Base-by-base conservation (phyloP, 2,797 vertebrate species). In the Cyclura pinguis region DNA sequence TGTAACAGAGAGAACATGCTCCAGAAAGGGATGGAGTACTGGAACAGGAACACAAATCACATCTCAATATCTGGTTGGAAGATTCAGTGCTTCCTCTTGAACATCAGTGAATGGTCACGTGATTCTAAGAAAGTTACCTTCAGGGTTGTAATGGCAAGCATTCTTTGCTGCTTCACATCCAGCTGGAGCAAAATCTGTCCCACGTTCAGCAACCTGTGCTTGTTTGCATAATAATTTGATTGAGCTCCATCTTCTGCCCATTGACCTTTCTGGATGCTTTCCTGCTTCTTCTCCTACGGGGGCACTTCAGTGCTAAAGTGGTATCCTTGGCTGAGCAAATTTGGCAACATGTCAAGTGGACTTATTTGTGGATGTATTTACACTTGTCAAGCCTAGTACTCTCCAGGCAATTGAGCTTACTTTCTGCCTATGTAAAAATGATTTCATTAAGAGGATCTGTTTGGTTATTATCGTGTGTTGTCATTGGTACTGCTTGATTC, bases 311-410 rank as follows among this genome's bases (percentile, higher is more conserved):
- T 22, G 52, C 89, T 87, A 62, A 89, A 95, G 92, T 94, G 95
- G 89, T 93, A 91, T 90, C 92, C 92, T 90, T 78, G 84, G 47
- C 88, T 95, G 86, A 95, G 16, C 86, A 90, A 94, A 93, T 18
- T 89, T 92, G 93, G 92, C 89, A 91, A 93, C 82, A 87, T 50
- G 64, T 96, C 96, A 94, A 92, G 92, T 73, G 91, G 94, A 91
- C 90, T 91, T 96, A 95, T 94, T 96, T 94, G 92, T 38, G 93
- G 88, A 89, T 88, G 80, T 94, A 94, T 95, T 96, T 95, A 93
- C 92, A 91, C 72, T 94, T 91, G 88, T 93, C 95, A 84, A 90
- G 52, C 94, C 95, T 94, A 91, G 90, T 90, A 90, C 78, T 95
- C 93, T 95, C 91, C 94, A 82, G 90, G 92, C 93, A 92, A 93